These are phyloP conservation scores for Macquaria ambigua DNA, from an alignment of 2,113 vertebrate species.

Conservation along the genomic window DNA sequence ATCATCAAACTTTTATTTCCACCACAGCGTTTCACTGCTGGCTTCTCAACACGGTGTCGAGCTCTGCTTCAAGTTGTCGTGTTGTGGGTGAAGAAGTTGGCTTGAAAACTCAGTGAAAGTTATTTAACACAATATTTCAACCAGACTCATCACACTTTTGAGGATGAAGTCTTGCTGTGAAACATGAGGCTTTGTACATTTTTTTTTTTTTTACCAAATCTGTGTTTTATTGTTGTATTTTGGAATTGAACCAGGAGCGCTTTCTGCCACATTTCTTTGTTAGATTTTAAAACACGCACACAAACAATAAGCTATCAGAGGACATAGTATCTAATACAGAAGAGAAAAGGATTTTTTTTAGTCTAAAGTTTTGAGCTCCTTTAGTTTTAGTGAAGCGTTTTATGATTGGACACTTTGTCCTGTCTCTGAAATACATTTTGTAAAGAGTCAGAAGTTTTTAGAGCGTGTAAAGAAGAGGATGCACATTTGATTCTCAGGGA, in stretches of 20 bases:
- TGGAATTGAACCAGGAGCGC: background rate
- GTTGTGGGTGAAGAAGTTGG: background rate
- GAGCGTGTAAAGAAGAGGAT: background rate
- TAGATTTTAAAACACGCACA: background rate
- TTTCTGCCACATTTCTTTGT: background rate
- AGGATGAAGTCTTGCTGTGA: background rate
- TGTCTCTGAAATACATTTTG: background rate
- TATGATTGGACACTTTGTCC: background rate
- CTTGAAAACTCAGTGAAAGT: background rate
- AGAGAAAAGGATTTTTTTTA: too few relatives aligned
- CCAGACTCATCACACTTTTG: background rate
- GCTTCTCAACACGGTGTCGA: too few relatives aligned
- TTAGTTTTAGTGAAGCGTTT: background rate
- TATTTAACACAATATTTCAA: background rate
- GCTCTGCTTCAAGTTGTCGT: background rate
- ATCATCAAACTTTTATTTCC: constrained; percentile 15
- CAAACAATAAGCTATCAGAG: background rate
- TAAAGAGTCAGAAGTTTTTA: background rate
- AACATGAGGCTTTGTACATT: too few relatives aligned
- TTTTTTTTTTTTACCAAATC: background rate
- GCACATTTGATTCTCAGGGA: background rate
- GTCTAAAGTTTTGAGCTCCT: too few relatives aligned
- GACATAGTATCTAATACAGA: too few relatives aligned
- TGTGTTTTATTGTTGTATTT: background rate
- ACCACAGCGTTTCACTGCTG: background rate